Base-by-base conservation (phyloP, 1,140 invertebrate species). In the Rhopalosiphum maidis region DNA sequence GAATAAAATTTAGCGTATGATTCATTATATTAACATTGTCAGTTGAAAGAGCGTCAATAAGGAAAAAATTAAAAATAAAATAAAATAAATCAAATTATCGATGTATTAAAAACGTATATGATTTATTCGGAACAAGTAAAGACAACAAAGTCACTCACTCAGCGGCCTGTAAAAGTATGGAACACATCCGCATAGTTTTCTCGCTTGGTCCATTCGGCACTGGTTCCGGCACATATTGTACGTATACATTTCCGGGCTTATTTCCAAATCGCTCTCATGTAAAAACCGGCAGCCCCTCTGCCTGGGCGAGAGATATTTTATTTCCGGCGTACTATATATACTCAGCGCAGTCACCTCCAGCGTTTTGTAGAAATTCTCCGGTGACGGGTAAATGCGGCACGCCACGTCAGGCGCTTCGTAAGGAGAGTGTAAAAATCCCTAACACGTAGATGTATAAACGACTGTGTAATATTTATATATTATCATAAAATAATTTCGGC, bases 171-270 rank as follows among this genome's bases (percentile, higher is more conserved):
- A 96, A 94, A 97, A 97, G 94, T 97, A 96, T 0, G 97, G 97
- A 48, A 97, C 95, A 94, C 97, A 97, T 0, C 95, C 95, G 94
- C 97, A 97, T 43, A 96, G 95, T 93, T 95, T 95, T 21, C 96
- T 94, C 55, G 96, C 96, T 0, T 97, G 95, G 51, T 95, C 95
- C 94, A 96, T 95, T 25, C 97, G 95, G 91, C 97, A 97, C 94
- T 97, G 96, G 95, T 96, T 96, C 7, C 96, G 95, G 94, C 97
- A 97, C 93, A 97, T 95, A 0, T 96, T 96, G 94, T 97, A 97
- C 4, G 96, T 96, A 94, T 97, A 97, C 23, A 96, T 96, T 1
- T 51, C 48, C 0, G 96, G 95, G 93, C 96, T 96, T 86, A 96
- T 96, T 87, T 95, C 94, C 68, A 97, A 95, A 90, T 97, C 96